phyloP scores from a whole-genome alignment of 2,888 invertebrate genomes.

The Cheilosia vulpina region DNA sequence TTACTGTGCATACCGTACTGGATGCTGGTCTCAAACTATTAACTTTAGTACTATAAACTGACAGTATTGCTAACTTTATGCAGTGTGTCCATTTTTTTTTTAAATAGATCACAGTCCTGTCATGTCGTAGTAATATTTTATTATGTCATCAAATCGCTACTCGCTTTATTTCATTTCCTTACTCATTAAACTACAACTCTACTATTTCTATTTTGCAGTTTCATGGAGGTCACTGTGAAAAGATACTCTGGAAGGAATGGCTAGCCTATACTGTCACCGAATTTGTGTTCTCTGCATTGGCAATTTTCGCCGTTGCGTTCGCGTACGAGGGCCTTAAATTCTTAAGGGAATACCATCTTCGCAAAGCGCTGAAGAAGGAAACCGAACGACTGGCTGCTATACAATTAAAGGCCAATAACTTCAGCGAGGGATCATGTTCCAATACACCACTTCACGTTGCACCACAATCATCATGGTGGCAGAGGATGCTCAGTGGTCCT shows the following conservation, averaged over 20 bases:
- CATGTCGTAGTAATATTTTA: too few species aligned
- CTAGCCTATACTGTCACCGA: slow-evolving; percentile 88
- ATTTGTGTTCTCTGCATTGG: slow-evolving; percentile 93
- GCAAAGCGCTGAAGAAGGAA: slow-evolving; percentile 77
- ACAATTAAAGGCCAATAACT: slow-evolving; percentile 74
- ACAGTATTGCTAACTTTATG: too few species aligned
- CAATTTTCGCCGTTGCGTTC: slow-evolving; percentile 94
- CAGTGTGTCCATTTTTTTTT: too few species aligned
- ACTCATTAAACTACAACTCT: neutral
- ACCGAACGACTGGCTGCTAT: slow-evolving; percentile 76
- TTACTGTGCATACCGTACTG: too few species aligned
- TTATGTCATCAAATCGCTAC: too few species aligned
- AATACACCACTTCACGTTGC: slow-evolving; percentile 75
- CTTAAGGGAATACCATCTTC: slow-evolving; percentile 84
- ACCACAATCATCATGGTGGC: slow-evolving; percentile 74
- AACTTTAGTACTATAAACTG: too few species aligned
- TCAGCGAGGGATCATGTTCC: slow-evolving; percentile 74
- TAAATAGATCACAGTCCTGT: too few species aligned
- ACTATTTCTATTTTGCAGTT: slow-evolving; percentile 85
- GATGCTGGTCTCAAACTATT: too few species aligned
- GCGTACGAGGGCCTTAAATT: slow-evolving; percentile 98
- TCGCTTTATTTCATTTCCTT: neutral
- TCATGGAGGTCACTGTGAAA: slow-evolving; percentile 90
- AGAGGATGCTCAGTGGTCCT: slow-evolving; percentile 77
- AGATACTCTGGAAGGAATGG: slow-evolving; percentile 93